Conservation (phyloP, 2,797 vertebrate genomes). For the Oreochromis grahami region DNA sequence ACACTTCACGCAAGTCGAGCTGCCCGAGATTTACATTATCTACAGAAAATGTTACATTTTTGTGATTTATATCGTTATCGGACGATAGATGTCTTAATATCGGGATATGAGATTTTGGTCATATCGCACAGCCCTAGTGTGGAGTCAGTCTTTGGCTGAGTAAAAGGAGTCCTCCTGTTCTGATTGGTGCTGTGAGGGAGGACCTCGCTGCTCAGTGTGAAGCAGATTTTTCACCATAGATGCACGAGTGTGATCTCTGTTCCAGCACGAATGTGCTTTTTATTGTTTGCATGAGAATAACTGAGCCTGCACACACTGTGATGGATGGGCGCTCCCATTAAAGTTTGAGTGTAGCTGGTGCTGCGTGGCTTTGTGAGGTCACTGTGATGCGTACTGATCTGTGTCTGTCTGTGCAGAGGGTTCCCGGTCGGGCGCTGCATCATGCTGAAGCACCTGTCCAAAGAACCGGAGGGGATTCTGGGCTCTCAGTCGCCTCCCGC, state of each 20-base stretch:
- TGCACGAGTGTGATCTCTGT: not conserved
- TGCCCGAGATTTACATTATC: too few relatives aligned
- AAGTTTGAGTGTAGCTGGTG: accelerated
- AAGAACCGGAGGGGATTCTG: constrained; percentile 71
- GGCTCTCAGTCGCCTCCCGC: constrained; percentile 82
- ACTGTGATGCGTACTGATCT: not conserved
- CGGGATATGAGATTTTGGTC: too few relatives aligned
- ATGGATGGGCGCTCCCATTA: not conserved
- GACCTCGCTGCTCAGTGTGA: not conserved
- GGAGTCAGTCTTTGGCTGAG: not conserved
- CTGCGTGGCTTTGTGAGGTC: not conserved
- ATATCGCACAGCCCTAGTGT: too few relatives aligned
- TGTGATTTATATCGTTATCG: too few relatives aligned
- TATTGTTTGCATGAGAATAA: not conserved
- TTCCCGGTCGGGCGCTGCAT: constrained; percentile 81
- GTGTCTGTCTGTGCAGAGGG: constrained; percentile 64
- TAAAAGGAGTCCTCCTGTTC: not conserved
- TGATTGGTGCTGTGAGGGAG: not conserved
- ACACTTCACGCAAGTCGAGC: too few relatives aligned
- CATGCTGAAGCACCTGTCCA: constrained; percentile 90
- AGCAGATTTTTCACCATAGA: not conserved
- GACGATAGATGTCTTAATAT: too few relatives aligned
- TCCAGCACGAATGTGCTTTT: not conserved
- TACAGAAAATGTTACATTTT: too few relatives aligned
- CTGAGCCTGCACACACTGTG: not conserved